Base-by-base conservation (phyloP, 2,113 vertebrate genomes). In the Dipodomys stephensi region DNA sequence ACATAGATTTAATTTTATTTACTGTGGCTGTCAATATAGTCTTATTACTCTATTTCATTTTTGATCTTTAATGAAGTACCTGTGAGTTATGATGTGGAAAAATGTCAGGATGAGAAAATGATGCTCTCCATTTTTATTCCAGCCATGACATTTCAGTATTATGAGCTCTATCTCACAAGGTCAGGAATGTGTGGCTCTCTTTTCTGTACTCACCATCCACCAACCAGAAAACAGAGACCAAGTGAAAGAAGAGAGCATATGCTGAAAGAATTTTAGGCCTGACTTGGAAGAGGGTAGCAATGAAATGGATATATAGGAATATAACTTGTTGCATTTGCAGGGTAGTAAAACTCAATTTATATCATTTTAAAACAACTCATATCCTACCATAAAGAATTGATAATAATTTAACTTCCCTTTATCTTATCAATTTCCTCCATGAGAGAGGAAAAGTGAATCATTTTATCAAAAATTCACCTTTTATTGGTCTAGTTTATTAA, bases 1-100 rank as follows among this genome's bases (percentile, higher is more conserved):
- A 90, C 90, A 95, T 77, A 87, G 27, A 92, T 96, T 96, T 87
- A 93, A 93, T 94, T 97, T 93, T 96, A 84, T 96, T 96, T 96
- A 95, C 69, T 92, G 39, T 94, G 83, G 53, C 71, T 90, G 88
- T 95, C 85, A 95, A 88, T 96, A 93, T 82, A 96, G 87, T 90
- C 78, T 96, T 97, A 96, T 83, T 94, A 87, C 76, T 93, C 78
- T 97, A 92, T 90, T 96, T 95, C 92, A 93, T 92, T 92, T 93
- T 78, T 95, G 77, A 90, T 96, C 88, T 96, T 96, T 97, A 97
- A 96, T 95, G 95, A 92, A 96, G 87, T 92, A 90, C 82, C 87
- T 95, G 46, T 97, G 94, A 96, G 90, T 97, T 96, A 97, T 79
- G 85, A 94, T 94, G 92, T 97, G 88, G 83, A 82, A 95, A 96